These are phyloP conservation scores for Miichthys miiuy DNA, from an alignment of 2,797 vertebrate genomes.

Conservation along the genomic window DNA sequence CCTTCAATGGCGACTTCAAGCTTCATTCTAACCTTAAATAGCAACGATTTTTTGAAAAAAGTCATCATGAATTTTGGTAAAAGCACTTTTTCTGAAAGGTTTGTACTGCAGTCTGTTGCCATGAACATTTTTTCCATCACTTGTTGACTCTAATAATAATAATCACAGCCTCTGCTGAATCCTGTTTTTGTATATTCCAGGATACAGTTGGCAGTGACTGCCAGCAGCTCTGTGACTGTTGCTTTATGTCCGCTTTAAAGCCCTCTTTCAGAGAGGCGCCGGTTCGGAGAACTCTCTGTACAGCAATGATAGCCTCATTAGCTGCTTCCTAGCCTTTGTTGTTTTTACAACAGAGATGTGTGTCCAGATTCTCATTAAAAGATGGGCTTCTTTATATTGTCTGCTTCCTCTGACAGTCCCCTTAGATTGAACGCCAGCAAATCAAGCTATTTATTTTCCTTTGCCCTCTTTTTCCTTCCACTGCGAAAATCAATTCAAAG, in stretches of 20 bases:
- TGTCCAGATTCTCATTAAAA: slow-evolving; percentile 86
- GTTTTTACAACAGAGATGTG: slow-evolving; percentile 85
- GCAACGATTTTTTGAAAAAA: slow-evolving; percentile 1
- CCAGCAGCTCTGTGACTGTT: slow-evolving; percentile 76
- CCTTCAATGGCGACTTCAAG: slow-evolving; percentile 16
- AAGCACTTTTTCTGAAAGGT: background rate
- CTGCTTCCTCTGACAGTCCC: slow-evolving; percentile 77
- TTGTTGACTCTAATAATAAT: slow-evolving; percentile 38
- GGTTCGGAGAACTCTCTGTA: slow-evolving; percentile 78
- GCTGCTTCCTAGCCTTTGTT: slow-evolving; percentile 84
- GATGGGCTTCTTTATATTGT: slow-evolving; percentile 80
- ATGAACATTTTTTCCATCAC: slow-evolving; percentile 24
- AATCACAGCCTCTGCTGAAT: slow-evolving; percentile 25
- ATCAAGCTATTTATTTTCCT: slow-evolving; percentile 78
- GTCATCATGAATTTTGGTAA: background rate
- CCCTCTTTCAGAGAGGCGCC: slow-evolving; percentile 79
- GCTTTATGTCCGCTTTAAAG: slow-evolving; percentile 83
- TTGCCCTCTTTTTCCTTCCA: slow-evolving; percentile 62
- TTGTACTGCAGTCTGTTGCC: background rate
- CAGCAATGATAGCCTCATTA: slow-evolving; percentile 86
- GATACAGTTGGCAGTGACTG: slow-evolving; percentile 63
- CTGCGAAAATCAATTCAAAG: slow-evolving; percentile 83
- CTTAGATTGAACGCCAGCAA: slow-evolving; percentile 82
- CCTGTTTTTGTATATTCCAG: slow-evolving; percentile 60
- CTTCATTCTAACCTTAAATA: slow-evolving; percentile 28